Conservation (phyloP, 1,140 invertebrate genomes). For the silkworm (Bombyx mori) region DNA sequence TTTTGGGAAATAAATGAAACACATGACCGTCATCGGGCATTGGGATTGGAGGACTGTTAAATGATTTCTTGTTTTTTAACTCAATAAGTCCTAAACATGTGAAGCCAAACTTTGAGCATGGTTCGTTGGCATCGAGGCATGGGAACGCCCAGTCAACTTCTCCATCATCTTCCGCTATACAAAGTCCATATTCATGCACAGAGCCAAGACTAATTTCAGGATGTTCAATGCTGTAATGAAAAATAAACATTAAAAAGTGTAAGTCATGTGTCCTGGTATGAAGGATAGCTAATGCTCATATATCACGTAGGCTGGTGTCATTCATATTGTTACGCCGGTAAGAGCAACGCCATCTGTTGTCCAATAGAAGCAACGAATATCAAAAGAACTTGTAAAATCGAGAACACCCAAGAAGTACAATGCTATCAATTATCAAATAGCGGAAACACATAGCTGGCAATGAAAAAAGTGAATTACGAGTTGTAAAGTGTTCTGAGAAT, state of each 20-base stretch:
- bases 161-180: conserved; percentile 97
- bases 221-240: conserved; percentile 70
- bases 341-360: too few relatives aligned
- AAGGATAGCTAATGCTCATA: too few relatives aligned
- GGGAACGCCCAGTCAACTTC: conserved; percentile 96
- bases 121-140: conserved; percentile 88
- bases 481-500: too few relatives aligned
- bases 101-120: conserved; percentile 94
- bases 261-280: not conserved
- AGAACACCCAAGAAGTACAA: too few relatives aligned
- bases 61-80: conserved; percentile 51
- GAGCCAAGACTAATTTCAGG: conserved; percentile 73
- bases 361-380: too few relatives aligned
- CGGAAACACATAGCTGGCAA: too few relatives aligned
- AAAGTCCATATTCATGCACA: conserved; percentile 84
- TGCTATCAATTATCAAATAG: too few relatives aligned
- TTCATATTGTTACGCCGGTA: too few relatives aligned
- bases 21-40: conserved; percentile 54
- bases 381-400: too few relatives aligned
- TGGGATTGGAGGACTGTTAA: conserved; percentile 33
- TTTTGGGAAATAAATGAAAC: conserved; percentile 48
- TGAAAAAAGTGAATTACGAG: too few relatives aligned
- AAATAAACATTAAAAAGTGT: conserved; percentile 15
- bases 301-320: too few relatives aligned
- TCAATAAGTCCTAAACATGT: conserved; percentile 89